phyloP scores from a whole-genome alignment of 2,888 invertebrate genomes.

The Dugesia japonica region DNA sequence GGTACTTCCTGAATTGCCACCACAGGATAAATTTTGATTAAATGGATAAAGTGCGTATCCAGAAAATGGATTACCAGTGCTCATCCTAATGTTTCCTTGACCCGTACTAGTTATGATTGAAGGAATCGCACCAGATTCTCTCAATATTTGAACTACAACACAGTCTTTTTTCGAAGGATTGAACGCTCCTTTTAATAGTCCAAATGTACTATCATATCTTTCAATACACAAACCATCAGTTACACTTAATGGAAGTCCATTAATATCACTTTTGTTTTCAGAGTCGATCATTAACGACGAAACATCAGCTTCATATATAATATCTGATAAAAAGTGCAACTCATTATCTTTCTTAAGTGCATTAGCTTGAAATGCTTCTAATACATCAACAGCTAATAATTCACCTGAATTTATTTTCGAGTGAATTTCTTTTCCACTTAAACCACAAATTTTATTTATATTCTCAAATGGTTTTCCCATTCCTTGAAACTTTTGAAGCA shows the following conservation, averaged over 20 bases:
- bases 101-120: background rate
- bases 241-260: constrained; percentile 23
- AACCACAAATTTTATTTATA: background rate
- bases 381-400: constrained; percentile 14
- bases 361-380: constrained; percentile 16
- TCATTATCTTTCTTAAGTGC: background rate
- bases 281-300: background rate
- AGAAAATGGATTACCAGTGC: background rate
- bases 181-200: background rate
- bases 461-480: background rate
- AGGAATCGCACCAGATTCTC: background rate
- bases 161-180: background rate
- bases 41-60: background rate
- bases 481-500: constrained; percentile 1
- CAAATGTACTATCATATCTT: background rate
- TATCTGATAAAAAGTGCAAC: background rate
- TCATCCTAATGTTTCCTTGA: background rate
- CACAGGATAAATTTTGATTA: background rate
- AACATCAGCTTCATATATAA: constrained; percentile 25
- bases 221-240: background rate
- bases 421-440: background rate
- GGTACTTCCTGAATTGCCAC: background rate
- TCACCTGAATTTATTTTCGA: background rate
- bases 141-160: background rate
- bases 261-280: background rate